Evolutionary conservation across 1,140 invertebrate species (phyloP).

Genomic region (Potamilus streckersoni): DNA sequence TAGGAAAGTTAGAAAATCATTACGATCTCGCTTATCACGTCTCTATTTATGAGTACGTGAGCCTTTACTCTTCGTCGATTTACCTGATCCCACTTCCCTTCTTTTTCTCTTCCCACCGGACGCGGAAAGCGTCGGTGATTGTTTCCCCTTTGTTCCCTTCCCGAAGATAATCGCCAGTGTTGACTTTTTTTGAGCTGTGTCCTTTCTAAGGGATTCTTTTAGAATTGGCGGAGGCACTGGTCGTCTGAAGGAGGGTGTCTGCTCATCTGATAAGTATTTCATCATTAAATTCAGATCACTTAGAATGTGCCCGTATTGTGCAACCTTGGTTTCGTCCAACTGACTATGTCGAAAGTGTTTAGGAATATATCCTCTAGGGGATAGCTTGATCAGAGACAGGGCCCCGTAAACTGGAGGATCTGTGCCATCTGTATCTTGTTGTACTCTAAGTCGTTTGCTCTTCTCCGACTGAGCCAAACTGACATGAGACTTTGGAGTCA

Average conservation of each 20-base stretch:
- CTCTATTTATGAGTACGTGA: not conserved
- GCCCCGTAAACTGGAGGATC: constrained; percentile 1
- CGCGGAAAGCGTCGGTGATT: constrained; percentile 7
- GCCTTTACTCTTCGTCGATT: constrained; percentile 6
- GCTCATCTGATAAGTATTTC: constrained; percentile 44
- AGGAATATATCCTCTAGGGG: constrained; percentile 14
- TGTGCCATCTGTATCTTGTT: not conserved
- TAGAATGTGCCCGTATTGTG: constrained; percentile 35
- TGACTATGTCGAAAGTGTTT: constrained; percentile 35
- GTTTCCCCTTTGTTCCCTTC: constrained; percentile 30
- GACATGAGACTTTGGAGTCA: constrained; percentile 9
- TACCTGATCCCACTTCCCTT: constrained; percentile 17
- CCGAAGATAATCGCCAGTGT: constrained; percentile 53
- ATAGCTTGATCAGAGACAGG: constrained; percentile 24
- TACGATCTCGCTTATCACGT: not conserved
- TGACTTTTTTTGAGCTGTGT: constrained; percentile 34
- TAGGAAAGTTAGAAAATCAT: not conserved
- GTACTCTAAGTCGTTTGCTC: not conserved
- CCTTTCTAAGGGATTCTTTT: constrained; percentile 23
- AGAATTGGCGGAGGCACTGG: constrained; percentile 40
- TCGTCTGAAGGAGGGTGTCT: constrained; percentile 47
- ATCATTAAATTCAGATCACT: constrained; percentile 41
- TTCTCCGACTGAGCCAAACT: not conserved
- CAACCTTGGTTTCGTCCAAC: constrained; percentile 38
- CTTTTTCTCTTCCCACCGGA: constrained; percentile 22